Percentiles rank a stretch among this genome's conserved stretches.
Conservation (phyloP, 2,113 vertebrate species). For the Mola mola region DNA sequence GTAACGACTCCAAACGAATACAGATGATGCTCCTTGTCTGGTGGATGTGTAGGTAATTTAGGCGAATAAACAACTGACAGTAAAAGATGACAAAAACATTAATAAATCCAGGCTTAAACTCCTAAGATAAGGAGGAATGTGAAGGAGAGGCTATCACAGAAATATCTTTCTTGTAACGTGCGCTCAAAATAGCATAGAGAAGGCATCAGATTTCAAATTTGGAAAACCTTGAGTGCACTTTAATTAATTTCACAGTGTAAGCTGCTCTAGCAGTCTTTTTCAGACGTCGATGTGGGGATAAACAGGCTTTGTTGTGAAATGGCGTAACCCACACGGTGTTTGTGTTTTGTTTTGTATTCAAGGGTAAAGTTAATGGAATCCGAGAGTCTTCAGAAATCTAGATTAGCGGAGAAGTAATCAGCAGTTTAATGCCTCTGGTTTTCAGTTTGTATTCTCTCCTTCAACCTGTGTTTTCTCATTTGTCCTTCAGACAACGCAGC, state of each 20-base stretch:
- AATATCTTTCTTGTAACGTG: constrained; percentile 39
- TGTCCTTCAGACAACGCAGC: constrained; percentile 57
- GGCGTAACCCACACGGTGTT: constrained; percentile 34
- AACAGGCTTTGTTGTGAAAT: constrained; percentile 40
- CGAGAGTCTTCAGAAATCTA: constrained; percentile 32
- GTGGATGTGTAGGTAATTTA: too few species aligned
- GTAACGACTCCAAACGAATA: neutral
- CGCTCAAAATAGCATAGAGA: constrained; percentile 23
- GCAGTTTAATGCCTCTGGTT: constrained; percentile 29
- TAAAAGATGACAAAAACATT: too few species aligned
- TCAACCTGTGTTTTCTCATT: constrained; percentile 40
- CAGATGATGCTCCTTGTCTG: neutral
- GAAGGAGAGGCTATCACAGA: constrained; percentile 45
- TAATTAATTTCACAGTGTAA: constrained; percentile 55
- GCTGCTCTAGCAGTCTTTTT: constrained; percentile 26
- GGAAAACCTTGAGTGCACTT: constrained; percentile 40
- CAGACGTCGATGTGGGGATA: constrained; percentile 43
- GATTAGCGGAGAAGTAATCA: constrained; percentile 49
- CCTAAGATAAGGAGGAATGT: too few species aligned
- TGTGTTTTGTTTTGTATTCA: constrained; percentile 51
- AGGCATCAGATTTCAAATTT: constrained; percentile 29
- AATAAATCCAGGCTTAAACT: too few species aligned
- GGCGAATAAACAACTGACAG: too few species aligned
- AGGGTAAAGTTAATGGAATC: constrained; percentile 55
- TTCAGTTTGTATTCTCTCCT: constrained; percentile 9